Conservation (phyloP, 2,888 invertebrate genomes). For the Trachelus iudaicus region DNA sequence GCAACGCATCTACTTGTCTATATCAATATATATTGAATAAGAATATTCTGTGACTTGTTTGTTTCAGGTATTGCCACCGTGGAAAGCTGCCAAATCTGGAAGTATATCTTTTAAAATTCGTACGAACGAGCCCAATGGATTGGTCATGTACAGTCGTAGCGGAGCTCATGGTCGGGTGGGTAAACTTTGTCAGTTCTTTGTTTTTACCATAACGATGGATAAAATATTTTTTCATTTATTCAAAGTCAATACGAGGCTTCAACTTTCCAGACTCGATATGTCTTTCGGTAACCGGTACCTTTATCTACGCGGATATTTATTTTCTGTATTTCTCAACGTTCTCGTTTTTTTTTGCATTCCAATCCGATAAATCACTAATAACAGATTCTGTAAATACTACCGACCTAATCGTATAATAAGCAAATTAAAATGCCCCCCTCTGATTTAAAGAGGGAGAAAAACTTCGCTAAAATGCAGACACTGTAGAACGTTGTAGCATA, state of each 20-base stretch:
- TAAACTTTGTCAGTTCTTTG: not conserved
- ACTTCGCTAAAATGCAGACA: not conserved
- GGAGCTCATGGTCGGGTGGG: slow-evolving; percentile 57
- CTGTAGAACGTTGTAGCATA: not conserved
- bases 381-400: not conserved
- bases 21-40: not conserved
- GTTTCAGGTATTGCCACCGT: slow-evolving; percentile 85
- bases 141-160: slow-evolving; percentile 92
- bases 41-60: slow-evolving; percentile 30
- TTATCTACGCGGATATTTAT: too few species aligned
- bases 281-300: too few species aligned
- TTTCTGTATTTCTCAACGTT: too few species aligned
- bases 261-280: not conserved
- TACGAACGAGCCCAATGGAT: slow-evolving; percentile 94
- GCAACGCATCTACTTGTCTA: not conserved
- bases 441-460: slow-evolving; percentile 3
- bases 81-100: slow-evolving; percentile 91
- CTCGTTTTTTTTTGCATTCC: too few species aligned
- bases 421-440: slow-evolving; percentile 14
- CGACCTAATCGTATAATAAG: slow-evolving; percentile 1
- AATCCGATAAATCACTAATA: not conserved
- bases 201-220: not conserved
- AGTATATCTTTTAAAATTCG: slow-evolving; percentile 94
- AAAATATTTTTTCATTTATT: not conserved
- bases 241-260: not conserved